Evolutionary conservation across 2,797 vertebrate species (phyloP).

Genomic region (Anabacerthia variegaticeps): DNA sequence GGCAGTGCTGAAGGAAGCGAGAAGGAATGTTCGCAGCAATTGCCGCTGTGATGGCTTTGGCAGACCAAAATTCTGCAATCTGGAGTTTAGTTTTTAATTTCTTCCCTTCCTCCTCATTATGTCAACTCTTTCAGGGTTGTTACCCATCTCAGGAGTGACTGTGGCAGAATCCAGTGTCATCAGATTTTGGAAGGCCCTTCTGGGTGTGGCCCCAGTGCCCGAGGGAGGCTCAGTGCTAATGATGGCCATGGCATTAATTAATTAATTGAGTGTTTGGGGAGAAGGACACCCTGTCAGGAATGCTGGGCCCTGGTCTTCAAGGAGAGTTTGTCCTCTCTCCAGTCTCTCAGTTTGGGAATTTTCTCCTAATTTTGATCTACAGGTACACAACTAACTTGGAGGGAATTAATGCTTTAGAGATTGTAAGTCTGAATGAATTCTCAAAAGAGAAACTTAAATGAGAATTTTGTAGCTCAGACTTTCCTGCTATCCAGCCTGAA

Average conservation of each 20-base stretch:
- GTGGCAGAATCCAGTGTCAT: neutral
- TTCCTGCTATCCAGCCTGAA: neutral
- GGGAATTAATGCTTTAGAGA: neutral
- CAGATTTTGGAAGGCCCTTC: neutral
- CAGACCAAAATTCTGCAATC: neutral
- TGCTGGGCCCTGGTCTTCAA: neutral
- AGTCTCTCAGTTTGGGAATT: neutral
- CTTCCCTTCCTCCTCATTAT: neutral
- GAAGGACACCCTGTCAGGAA: neutral
- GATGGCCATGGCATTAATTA: neutral
- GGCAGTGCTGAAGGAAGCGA: constrained; percentile 66
- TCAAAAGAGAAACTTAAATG: neutral
- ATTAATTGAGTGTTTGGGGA: neutral
- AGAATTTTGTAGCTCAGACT: neutral
- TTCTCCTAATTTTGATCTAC: neutral
- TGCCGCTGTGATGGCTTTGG: constrained; percentile 25
- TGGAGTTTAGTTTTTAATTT: neutral
- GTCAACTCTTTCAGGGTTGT: neutral
- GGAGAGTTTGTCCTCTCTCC: neutral
- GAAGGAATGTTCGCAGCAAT: constrained; percentile 16
- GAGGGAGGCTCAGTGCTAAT: neutral
- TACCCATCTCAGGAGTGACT: neutral
- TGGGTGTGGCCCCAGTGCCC: neutral
- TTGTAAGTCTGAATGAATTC: neutral
- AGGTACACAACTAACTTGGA: neutral